These are phyloP conservation scores for Calephelis perditalis DNA, from an alignment of 2,888 invertebrate species.

Conservation along the genomic window DNA sequence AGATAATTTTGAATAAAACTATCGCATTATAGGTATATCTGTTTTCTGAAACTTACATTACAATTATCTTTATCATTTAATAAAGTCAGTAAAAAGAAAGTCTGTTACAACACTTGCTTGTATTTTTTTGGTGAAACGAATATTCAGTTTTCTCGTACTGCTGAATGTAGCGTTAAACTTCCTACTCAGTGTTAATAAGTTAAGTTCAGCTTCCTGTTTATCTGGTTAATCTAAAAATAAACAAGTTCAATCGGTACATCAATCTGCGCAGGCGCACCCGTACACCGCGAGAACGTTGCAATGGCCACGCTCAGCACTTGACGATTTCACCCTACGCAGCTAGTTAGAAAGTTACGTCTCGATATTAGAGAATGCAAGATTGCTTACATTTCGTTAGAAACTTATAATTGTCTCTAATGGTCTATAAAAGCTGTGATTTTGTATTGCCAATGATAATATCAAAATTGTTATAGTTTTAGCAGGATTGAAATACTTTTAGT, in stretches of 20 bases:
- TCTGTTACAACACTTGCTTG: too few species aligned
- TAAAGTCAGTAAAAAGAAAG: too few species aligned
- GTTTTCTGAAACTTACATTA: too few species aligned
- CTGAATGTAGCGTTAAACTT: too few species aligned
- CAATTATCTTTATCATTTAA: too few species aligned
- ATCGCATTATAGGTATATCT: too few species aligned
- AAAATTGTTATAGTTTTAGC: too few species aligned
- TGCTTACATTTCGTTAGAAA: conserved; percentile 14
- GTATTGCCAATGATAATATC: neutral
- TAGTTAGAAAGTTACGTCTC: conserved; percentile 63
- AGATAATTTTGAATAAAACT: too few species aligned
- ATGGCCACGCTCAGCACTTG: conserved; percentile 16
- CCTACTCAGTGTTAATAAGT: too few species aligned
- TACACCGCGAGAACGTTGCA: conserved; percentile 2
- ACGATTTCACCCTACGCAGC: conserved; percentile 63
- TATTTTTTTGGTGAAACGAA: too few species aligned
- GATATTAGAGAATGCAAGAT: conserved; percentile 45
- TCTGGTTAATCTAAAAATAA: conserved; percentile 5
- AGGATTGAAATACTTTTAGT: too few species aligned
- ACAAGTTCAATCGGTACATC: neutral
- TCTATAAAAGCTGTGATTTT: conserved; percentile 3
- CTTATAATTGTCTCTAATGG: conserved; percentile 11
- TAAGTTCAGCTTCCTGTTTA: neutral
- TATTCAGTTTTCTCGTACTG: too few species aligned
- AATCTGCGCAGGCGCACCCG: conserved; percentile 7